Percentiles rank a stretch among this genome's conserved stretches.
Evolutionary conservation across 2,888 invertebrate genomes (phyloP).

Genomic region (Ecliptopera silaceata): DNA sequence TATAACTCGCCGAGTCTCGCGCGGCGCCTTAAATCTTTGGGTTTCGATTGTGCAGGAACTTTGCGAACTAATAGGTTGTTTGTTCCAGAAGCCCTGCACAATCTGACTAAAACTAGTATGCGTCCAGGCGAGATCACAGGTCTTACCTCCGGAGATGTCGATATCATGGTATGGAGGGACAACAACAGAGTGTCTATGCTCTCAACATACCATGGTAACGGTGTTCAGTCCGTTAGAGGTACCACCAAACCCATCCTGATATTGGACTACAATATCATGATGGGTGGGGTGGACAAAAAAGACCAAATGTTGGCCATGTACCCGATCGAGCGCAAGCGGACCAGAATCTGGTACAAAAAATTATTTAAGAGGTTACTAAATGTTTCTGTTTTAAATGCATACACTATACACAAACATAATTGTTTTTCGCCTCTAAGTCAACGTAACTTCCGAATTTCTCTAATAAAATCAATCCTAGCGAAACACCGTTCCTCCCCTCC

Average conservation of each 20-base stretch:
- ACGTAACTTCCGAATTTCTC: constrained; percentile 7
- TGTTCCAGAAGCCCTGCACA: constrained; percentile 14
- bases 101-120: constrained; percentile 8
- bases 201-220: constrained; percentile 30
- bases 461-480: constrained; percentile 5
- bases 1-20: constrained; percentile 41
- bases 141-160: constrained; percentile 20
- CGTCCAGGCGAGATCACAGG: constrained; percentile 17
- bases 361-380: constrained; percentile 32
- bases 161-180: constrained; percentile 26
- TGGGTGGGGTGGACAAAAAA: constrained; percentile 32
- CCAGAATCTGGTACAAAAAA: constrained; percentile 40
- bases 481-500: constrained; percentile 4
- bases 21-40: constrained; percentile 35
- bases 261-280: constrained; percentile 30
- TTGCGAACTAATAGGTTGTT: constrained; percentile 12
- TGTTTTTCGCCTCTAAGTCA: constrained; percentile 5
- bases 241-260: constrained; percentile 30
- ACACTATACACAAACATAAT: constrained; percentile 21
- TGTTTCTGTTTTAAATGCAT: constrained; percentile 27
- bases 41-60: constrained; percentile 41
- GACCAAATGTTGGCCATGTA: constrained; percentile 37
- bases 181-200: constrained; percentile 19
- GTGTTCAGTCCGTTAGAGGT: neutral
- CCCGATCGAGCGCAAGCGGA: constrained; percentile 37